Conservation (phyloP, 2,888 invertebrate species). For the Aphidius colemani region DNA sequence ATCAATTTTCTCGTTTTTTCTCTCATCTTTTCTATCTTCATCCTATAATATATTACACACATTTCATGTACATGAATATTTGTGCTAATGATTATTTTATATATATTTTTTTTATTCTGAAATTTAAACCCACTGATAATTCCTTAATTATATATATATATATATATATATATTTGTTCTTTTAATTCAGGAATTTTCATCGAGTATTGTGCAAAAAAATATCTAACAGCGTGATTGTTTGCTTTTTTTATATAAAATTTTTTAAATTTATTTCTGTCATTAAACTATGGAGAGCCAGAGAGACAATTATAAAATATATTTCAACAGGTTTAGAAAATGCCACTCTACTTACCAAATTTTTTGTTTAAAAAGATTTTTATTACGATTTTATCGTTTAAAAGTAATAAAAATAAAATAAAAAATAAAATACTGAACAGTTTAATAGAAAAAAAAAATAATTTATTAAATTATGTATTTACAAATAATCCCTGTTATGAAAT, state of each 20-base stretch:
- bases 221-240: conserved; percentile 28
- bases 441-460: conserved; percentile 38
- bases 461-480: conserved; percentile 38
- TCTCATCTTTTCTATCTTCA: conserved; percentile 70
- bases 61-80: conserved; percentile 40
- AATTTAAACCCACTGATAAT: neutral
- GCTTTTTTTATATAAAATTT: conserved; percentile 16
- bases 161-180: neutral
- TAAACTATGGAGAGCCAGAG: conserved; percentile 33
- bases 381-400: too few species aligned
- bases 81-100: conserved; percentile 24
- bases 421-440: conserved; percentile 34
- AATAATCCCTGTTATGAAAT: conserved; percentile 25
- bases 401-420: conserved; percentile 12
- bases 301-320: conserved; percentile 24
- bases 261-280: conserved; percentile 3
- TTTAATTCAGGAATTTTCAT: neutral
- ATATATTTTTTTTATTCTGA: conserved; percentile 15
- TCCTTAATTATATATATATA: neutral
- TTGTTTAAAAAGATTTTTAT: too few species aligned
- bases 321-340: conserved; percentile 26
- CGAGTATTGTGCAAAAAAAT: neutral
- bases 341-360: conserved; percentile 38
- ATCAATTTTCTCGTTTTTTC: conserved; percentile 75
- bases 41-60: conserved; percentile 55